Evolutionary conservation across 2,797 vertebrate genomes (phyloP), one percentile per base, ranked within the genome.

Genomic region (Bradypus variegatus): DNA sequence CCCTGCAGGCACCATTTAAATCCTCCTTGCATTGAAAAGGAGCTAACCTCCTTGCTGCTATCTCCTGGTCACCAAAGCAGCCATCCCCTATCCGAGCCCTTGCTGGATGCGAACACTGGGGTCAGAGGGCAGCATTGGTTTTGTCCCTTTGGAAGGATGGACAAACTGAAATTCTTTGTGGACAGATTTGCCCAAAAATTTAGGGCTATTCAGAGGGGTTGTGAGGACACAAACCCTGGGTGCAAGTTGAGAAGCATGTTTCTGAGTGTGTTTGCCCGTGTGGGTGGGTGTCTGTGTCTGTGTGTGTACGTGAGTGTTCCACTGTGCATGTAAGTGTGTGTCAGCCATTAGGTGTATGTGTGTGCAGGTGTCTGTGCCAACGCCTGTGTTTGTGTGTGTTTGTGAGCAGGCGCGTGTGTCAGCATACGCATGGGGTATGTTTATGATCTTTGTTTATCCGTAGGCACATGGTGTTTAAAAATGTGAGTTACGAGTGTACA

Each of bases 141-240:
- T 3, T 5, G 31, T 36, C 33, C 18, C 10, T 45, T 27, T 9
- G 11, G 12, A n/a, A 53, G 45, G 0, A 55, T 14, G 5, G 8
- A 14, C 25, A 12, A 7, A 38, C 4, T 6, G 41, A 33, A 31
- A 65, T 41, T 82, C 60, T 19, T 65, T 29, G 21, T 4, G 36
- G 11, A 45, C 4, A 21, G 18, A 48, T 38, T 64, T 65, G 55
- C 60, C 79, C 79, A 48, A 45, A 82, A 38, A 7, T 29, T 64
- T 38, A n/a, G 12, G 19, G 8, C 12, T 6, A n/a, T 70, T 60
- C 55, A 27, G 29, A 45, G 38, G 33, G 29, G 31, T 2, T 62
- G 21, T 60, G 19, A 9, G 29, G 21, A 25, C 58, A 25, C 58
- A 69, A 36, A 16, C 36, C 53, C 18, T 53, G 64, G 45, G 36